Evolutionary conservation across 1,140 invertebrate genomes (phyloP).

Genomic region (Drosophila paulistorum): DNA sequence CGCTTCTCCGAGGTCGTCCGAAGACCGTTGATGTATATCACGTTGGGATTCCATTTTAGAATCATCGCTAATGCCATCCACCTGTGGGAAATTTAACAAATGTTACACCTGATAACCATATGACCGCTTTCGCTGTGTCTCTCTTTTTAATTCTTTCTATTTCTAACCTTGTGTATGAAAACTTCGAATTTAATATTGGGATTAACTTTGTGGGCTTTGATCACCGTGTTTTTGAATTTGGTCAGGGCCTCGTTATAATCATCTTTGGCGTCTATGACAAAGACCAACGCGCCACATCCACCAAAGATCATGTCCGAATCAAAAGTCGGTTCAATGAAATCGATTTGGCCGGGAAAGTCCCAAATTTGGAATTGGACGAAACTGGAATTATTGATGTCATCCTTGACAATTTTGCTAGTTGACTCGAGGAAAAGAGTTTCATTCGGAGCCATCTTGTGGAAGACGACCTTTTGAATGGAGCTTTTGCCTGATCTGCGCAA

Average conservation of each 20-base stretch:
- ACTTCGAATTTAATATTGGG: slow-evolving; percentile 99
- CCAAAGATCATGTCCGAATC: slow-evolving; percentile 98
- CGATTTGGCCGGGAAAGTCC: slow-evolving; percentile 99
- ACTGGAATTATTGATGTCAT: slow-evolving; percentile 97
- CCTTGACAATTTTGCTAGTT: slow-evolving; percentile 99
- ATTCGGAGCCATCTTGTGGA: slow-evolving; percentile 99
- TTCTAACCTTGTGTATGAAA: slow-evolving; percentile 94
- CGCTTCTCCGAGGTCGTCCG: slow-evolving; percentile 95
- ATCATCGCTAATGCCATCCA: slow-evolving; percentile 99
- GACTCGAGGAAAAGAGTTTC: slow-evolving; percentile 99
- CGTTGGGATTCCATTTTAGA: slow-evolving; percentile 99
- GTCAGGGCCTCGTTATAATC: slow-evolving; percentile 98
- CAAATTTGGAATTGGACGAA: slow-evolving; percentile 99
- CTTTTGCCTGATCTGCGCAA: slow-evolving; percentile 98
- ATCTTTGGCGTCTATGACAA: slow-evolving; percentile 99
- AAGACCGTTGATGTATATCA: slow-evolving; percentile 98
- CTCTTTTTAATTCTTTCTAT: neutral
- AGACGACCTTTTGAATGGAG: slow-evolving; percentile 99
- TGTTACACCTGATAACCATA: slow-evolving; percentile 19
- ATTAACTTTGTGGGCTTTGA: slow-evolving; percentile 98
- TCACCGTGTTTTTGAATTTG: slow-evolving; percentile 95
- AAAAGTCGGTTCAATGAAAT: slow-evolving; percentile 98
- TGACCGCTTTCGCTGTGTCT: neutral
- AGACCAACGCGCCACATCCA: slow-evolving; percentile 97
- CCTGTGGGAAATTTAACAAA: slow-evolving; percentile 83